phyloP scores from a whole-genome alignment of 2,888 invertebrate genomes.

The Sisyra terminalis region DNA sequence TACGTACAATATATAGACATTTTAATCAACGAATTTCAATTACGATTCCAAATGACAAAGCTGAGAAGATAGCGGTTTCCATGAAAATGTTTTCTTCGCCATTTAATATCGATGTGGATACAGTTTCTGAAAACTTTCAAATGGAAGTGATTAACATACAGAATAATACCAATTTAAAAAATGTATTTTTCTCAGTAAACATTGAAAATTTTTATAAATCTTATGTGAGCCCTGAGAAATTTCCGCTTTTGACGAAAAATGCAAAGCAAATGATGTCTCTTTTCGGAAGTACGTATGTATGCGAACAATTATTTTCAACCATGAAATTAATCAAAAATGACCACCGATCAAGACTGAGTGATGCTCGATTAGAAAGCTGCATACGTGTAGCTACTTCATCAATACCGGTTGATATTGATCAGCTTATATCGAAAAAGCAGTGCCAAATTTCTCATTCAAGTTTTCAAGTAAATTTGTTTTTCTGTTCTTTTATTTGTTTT shows the following conservation, averaged over 20 bases:
- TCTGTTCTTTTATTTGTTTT: too few relatives aligned
- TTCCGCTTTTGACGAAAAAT: neutral
- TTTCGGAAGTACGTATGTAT: slow-evolving; percentile 12
- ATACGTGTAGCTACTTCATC: slow-evolving; percentile 12
- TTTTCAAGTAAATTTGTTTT: slow-evolving; percentile 1
- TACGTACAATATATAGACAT: slow-evolving; percentile 11
- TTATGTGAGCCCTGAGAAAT: slow-evolving; percentile 11
- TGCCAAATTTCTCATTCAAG: slow-evolving; percentile 12
- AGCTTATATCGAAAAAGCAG: slow-evolving; percentile 9
- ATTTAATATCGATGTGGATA: slow-evolving; percentile 13
- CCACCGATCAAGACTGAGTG: neutral
- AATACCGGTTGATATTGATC: slow-evolving; percentile 4
- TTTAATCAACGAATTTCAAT: slow-evolving; percentile 11
- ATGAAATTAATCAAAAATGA: neutral
- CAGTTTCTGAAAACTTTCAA: slow-evolving; percentile 12
- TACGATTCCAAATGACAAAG: slow-evolving; percentile 10
- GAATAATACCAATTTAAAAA: slow-evolving; percentile 11
- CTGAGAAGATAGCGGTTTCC: slow-evolving; percentile 11
- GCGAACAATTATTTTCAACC: slow-evolving; percentile 12
- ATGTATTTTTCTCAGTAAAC: slow-evolving; percentile 10
- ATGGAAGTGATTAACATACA: slow-evolving; percentile 12
- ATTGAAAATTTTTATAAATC: slow-evolving; percentile 10
- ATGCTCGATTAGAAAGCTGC: slow-evolving; percentile 9
- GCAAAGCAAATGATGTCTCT: slow-evolving; percentile 6
- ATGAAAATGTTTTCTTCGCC: slow-evolving; percentile 12